Percentiles rank a stretch among this genome's conserved stretches.
Conservation (phyloP, 2,113 vertebrate genomes). For the Leptocoma aspasia region DNA sequence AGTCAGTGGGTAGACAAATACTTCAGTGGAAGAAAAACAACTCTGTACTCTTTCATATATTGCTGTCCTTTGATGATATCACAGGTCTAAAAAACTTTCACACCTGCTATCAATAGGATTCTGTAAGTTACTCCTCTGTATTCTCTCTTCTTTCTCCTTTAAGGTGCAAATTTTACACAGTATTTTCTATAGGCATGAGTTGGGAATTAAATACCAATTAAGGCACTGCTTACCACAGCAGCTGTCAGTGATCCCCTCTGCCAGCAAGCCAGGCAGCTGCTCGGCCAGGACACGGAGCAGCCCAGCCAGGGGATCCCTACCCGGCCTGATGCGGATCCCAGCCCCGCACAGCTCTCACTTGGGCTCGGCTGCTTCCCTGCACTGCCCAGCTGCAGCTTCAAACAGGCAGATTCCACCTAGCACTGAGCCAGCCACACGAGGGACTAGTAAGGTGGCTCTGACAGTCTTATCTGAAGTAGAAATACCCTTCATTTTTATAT, state of each 20-base stretch:
- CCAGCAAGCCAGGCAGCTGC: background rate
- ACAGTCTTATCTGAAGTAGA: background rate
- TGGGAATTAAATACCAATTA: background rate
- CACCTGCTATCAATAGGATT: background rate
- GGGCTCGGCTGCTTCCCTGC: background rate
- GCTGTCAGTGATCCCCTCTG: background rate
- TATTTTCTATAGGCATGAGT: background rate
- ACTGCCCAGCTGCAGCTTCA: background rate
- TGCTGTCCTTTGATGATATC: background rate
- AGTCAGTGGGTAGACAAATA: background rate
- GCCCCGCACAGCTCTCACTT: background rate
- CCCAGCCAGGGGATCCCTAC: background rate
- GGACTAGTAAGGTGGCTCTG: background rate
- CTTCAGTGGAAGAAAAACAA: background rate
- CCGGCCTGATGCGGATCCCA: accelerated
- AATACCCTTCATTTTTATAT: background rate
- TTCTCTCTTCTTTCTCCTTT: background rate
- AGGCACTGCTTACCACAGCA: background rate
- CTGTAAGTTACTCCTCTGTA: background rate
- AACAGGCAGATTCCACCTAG: background rate
- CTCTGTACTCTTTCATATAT: background rate
- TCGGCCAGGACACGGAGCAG: accelerated
- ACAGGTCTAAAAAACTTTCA: background rate
- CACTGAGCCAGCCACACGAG: background rate
- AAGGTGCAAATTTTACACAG: background rate